These are phyloP conservation scores for Archivesica marissinica DNA, from an alignment of 1,140 invertebrate genomes.

Conservation along the genomic window DNA sequence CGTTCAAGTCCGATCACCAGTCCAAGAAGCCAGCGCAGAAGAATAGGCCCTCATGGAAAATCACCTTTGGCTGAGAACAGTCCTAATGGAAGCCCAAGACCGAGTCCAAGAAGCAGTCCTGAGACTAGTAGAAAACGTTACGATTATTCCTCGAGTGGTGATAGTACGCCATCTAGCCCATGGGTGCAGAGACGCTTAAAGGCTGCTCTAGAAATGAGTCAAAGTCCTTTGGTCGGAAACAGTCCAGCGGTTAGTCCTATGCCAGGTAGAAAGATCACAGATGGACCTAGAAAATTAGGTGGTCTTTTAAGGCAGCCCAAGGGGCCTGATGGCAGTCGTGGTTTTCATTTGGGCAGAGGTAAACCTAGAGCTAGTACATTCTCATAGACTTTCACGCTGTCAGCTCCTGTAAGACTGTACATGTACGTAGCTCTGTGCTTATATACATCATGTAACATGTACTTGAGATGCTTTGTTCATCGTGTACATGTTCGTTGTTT, in stretches of 20 bases:
- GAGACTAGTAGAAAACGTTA: conserved; percentile 73
- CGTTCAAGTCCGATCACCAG: conserved; percentile 79
- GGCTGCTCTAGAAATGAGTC: conserved; percentile 75
- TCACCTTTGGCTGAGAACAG: conserved; percentile 77
- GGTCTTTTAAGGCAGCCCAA: conserved; percentile 91
- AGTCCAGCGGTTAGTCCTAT: conserved; percentile 74
- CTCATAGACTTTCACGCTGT: conserved; percentile 58
- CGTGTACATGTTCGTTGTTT: too few species aligned
- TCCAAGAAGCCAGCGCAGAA: conserved; percentile 72
- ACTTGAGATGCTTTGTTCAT: too few species aligned
- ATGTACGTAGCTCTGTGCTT: too few species aligned
- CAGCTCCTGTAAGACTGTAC: too few species aligned
- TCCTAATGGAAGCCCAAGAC: conserved; percentile 68
- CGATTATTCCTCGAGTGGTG: conserved; percentile 72
- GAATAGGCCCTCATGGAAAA: conserved; percentile 73
- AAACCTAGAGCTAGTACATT: conserved; percentile 78
- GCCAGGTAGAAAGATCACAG: conserved; percentile 67
- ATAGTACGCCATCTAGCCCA: conserved; percentile 81
- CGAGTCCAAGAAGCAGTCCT: conserved; percentile 81
- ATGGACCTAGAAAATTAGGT: conserved; percentile 81
- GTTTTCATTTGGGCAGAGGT: conserved; percentile 86
- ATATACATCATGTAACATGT: too few species aligned
- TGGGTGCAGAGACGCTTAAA: conserved; percentile 85
- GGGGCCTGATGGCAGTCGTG: conserved; percentile 93
- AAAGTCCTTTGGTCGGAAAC: conserved; percentile 65